Conservation (phyloP, 2,888 invertebrate species). For the Folsomia candida region DNA sequence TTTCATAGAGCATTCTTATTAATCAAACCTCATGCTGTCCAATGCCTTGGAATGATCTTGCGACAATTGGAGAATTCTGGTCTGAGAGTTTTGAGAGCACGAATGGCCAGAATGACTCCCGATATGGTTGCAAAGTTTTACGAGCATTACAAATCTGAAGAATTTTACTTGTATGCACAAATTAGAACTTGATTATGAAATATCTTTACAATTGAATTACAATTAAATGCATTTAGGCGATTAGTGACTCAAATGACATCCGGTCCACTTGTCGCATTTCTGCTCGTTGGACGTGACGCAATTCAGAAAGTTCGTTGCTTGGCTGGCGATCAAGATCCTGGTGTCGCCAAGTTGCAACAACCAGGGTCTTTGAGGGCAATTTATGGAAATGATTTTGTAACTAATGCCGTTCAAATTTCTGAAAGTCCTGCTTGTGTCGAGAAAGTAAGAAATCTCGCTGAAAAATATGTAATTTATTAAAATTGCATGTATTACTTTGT, state of each 20-base stretch:
- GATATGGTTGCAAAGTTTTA: constrained; percentile 68
- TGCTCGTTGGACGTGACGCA: constrained; percentile 71
- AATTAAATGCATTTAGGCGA: constrained; percentile 55
- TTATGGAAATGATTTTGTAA: constrained; percentile 67
- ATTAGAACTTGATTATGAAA: neutral
- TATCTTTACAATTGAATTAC: neutral
- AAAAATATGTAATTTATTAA: neutral
- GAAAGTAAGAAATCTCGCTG: constrained; percentile 54
- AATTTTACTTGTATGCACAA: constrained; percentile 63
- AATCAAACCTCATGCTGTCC: constrained; percentile 70
- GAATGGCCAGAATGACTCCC: constrained; percentile 67
- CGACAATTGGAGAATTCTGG: constrained; percentile 62
- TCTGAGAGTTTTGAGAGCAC: constrained; percentile 65
- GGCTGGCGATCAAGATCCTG: constrained; percentile 63
- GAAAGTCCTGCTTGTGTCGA: constrained; percentile 60
- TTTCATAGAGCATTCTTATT: constrained; percentile 69
- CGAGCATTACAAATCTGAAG: constrained; percentile 60
- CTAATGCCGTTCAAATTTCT: constrained; percentile 70
- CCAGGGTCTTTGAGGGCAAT: constrained; percentile 65
- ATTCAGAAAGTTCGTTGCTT: constrained; percentile 62
- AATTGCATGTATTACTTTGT: constrained; percentile 10
- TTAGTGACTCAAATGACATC: constrained; percentile 66
- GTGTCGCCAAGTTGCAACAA: constrained; percentile 59
- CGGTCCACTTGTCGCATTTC: constrained; percentile 68
- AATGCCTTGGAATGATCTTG: constrained; percentile 72